Evolutionary conservation across 2,113 vertebrate species (phyloP).

Genomic region (Centropus unirufus): DNA sequence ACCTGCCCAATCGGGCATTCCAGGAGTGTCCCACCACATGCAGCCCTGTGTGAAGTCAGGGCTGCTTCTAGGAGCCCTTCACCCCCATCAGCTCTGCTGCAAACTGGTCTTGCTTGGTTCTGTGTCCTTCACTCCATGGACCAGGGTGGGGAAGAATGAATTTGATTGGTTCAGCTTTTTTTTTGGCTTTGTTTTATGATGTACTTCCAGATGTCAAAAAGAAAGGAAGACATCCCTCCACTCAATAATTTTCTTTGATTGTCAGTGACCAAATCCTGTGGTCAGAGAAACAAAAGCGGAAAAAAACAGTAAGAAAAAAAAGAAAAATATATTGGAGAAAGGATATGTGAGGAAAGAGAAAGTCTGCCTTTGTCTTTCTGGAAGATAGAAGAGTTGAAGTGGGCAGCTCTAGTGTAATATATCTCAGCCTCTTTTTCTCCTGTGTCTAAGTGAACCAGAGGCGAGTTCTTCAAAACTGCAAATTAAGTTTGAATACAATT

Average conservation of each 20-base stretch:
- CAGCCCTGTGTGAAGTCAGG: accelerated
- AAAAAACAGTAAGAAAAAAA: background rate
- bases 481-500: background rate
- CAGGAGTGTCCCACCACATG: accelerated
- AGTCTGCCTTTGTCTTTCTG: background rate
- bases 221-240: background rate
- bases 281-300: background rate
- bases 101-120: accelerated
- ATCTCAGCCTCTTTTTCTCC: background rate
- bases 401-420: background rate
- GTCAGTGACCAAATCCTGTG: background rate
- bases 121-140: background rate
- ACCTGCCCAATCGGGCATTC: accelerated
- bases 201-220: background rate
- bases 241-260: background rate
- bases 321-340: background rate
- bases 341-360: accelerated
- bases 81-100: background rate
- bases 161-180: background rate
- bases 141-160: background rate
- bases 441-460: background rate
- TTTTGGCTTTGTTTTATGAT: background rate
- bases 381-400: background rate
- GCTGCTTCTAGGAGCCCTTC: accelerated
- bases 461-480: background rate